phyloP scores from a whole-genome alignment of 1,140 invertebrate species.

The Euwallacea similis region DNA sequence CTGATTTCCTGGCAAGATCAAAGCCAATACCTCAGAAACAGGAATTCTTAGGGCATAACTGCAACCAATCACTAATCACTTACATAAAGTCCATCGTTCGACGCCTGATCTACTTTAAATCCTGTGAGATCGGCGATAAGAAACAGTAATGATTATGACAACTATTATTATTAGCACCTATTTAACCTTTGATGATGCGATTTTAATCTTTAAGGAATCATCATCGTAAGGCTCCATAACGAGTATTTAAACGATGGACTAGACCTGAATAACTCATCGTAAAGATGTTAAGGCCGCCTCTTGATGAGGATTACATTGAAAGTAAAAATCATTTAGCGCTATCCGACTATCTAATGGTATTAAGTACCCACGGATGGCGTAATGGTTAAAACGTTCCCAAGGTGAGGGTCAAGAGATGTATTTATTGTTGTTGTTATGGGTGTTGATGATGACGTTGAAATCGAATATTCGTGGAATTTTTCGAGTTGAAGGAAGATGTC shows the following conservation, averaged over 20 bases:
- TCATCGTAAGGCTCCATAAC: background rate
- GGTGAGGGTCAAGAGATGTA: conserved; percentile 5
- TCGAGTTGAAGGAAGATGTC: no score
- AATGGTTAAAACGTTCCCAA: conserved; percentile 1
- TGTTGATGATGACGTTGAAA: background rate
- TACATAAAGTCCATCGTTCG: no score
- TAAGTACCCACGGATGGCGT: background rate
- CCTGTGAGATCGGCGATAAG: no score
- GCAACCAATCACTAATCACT: no score
- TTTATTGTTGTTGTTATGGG: background rate
- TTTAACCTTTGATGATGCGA: background rate
- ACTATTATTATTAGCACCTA: no score
- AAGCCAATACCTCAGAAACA: no score
- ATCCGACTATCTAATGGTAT: no score
- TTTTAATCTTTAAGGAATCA: conserved; percentile 6
- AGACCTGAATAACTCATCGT: conserved; percentile 5
- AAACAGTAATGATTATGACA: no score
- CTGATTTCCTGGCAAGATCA: no score
- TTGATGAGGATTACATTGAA: conserved; percentile 9
- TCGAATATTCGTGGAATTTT: background rate
- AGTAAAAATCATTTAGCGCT: conserved; percentile 7
- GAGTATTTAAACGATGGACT: conserved; percentile 12
- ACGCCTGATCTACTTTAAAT: no score
- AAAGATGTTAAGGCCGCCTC: conserved; percentile 9
- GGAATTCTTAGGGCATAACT: no score